phyloP scores from a whole-genome alignment of 2,888 invertebrate genomes.

The Caenorhabditis drosophilae region DNA sequence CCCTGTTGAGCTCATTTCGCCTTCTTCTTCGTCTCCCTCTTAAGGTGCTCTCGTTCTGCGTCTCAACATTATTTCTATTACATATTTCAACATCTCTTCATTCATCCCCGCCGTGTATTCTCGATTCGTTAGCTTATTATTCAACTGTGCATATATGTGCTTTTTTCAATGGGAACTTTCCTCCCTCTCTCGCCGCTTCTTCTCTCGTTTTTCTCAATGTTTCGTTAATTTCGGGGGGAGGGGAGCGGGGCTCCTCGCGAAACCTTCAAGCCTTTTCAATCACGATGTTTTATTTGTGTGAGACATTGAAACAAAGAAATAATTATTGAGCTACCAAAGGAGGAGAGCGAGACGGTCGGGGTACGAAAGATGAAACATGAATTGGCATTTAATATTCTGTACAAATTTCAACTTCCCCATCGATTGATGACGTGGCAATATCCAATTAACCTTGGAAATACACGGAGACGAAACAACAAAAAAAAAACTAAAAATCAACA shows the following conservation, averaged over 20 bases:
- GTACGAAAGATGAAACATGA: not conserved
- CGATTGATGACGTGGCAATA: too few species aligned
- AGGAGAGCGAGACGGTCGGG: not conserved
- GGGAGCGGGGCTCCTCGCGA: not conserved
- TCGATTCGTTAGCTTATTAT: slow-evolving; percentile 24
- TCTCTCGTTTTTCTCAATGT: not conserved
- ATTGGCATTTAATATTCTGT: too few species aligned
- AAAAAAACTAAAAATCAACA: too few species aligned
- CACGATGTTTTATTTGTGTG: slow-evolving; percentile 37
- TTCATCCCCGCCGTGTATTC: not conserved
- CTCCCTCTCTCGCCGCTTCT: not conserved
- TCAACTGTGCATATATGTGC: slow-evolving; percentile 34
- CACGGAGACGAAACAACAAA: not conserved
- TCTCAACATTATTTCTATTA: too few species aligned
- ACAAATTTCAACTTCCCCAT: too few species aligned
- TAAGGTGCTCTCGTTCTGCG: slow-evolving; percentile 18
- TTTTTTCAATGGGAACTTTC: not conserved
- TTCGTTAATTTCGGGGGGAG: too few species aligned
- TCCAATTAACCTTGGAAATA: not conserved
- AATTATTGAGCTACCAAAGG: too few species aligned
- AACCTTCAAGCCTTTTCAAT: slow-evolving; percentile 30
- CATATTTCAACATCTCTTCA: too few species aligned
- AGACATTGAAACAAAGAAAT: slow-evolving; percentile 23
- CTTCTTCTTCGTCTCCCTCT: slow-evolving; percentile 21
- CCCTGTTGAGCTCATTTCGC: too few species aligned